phyloP scores from a whole-genome alignment of 2,888 invertebrate species.

The Lysandra coridon region DNA sequence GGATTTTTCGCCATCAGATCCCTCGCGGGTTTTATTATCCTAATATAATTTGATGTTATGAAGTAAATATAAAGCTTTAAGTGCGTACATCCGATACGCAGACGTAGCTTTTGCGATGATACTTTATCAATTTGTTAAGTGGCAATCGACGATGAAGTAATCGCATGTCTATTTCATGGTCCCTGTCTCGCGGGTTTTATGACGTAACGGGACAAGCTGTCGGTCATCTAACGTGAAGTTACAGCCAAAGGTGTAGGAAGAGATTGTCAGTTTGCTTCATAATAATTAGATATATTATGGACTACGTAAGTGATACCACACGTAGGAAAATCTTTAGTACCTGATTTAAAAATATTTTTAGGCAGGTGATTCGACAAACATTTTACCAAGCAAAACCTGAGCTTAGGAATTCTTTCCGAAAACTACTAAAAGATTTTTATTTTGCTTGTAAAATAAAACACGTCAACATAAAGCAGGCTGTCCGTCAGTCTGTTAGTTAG shows the following conservation, averaged over 20 bases:
- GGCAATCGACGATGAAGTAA: not conserved
- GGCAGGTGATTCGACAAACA: not conserved
- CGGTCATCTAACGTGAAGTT: not conserved
- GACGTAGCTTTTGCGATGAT: not conserved
- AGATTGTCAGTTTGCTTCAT: not conserved
- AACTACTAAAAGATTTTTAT: not conserved
- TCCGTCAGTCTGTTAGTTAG: slow-evolving; percentile 42
- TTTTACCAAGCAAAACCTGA: not conserved
- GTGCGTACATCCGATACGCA: not conserved
- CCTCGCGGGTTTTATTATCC: slow-evolving; percentile 14
- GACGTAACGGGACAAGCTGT: not conserved
- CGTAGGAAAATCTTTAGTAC: no score
- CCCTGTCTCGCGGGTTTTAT: not conserved
- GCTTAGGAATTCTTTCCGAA: not conserved
- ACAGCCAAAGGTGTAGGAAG: not conserved
- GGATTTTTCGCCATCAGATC: slow-evolving; percentile 3
- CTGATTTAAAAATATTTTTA: no score
- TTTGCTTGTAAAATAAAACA: not conserved
- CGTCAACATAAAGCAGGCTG: slow-evolving; percentile 28
- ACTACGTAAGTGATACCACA: no score
- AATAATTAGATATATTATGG: no score
- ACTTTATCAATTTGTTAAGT: not conserved
- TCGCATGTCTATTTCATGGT: not conserved
- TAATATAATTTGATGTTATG: slow-evolving; percentile 27
- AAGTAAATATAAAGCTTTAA: not conserved